Conservation (phyloP, 2,113 vertebrate species). For the Plectropomus leopardus region DNA sequence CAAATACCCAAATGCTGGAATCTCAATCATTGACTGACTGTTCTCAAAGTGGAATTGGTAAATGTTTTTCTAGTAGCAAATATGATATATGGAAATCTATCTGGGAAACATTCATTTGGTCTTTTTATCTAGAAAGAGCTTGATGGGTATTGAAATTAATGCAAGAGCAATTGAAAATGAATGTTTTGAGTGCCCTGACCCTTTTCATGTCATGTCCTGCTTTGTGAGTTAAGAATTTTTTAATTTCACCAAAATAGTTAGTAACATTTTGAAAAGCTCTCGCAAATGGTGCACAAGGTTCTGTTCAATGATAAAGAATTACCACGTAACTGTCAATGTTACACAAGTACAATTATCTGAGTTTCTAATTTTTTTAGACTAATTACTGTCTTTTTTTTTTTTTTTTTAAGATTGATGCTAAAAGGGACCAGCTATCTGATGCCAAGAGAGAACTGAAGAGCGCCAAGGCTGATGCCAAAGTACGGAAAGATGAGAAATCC, state of each 20-base stretch:
- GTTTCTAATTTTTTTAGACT: not conserved
- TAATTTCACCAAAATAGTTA: not conserved
- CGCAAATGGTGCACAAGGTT: not conserved
- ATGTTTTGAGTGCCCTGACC: not conserved
- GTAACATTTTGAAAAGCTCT: not conserved
- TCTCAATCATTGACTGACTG: not conserved
- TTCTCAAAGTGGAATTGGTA: not conserved
- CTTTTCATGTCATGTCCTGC: not conserved
- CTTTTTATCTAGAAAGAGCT: not conserved
- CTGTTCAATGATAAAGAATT: not conserved
- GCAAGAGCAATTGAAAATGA: not conserved
- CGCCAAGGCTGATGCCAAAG: slow-evolving; percentile 96
- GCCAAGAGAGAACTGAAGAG: slow-evolving; percentile 95
- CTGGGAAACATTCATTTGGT: not conserved
- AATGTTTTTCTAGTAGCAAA: not conserved
- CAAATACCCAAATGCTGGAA: not conserved
- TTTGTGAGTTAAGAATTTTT: not conserved
- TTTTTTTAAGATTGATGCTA: slow-evolving; percentile 92
- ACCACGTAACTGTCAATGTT: not conserved
- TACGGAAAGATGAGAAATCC: slow-evolving; percentile 94
- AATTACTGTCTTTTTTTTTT: not conserved
- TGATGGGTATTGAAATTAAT: not conserved
- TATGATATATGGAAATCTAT: not conserved
- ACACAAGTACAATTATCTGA: not conserved
- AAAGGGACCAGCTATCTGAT: slow-evolving; percentile 95